Percentiles rank a stretch among this genome's conserved stretches.
phyloP scores from a whole-genome alignment of 2,888 invertebrate genomes.

The Drosophila pseudotakahashii region DNA sequence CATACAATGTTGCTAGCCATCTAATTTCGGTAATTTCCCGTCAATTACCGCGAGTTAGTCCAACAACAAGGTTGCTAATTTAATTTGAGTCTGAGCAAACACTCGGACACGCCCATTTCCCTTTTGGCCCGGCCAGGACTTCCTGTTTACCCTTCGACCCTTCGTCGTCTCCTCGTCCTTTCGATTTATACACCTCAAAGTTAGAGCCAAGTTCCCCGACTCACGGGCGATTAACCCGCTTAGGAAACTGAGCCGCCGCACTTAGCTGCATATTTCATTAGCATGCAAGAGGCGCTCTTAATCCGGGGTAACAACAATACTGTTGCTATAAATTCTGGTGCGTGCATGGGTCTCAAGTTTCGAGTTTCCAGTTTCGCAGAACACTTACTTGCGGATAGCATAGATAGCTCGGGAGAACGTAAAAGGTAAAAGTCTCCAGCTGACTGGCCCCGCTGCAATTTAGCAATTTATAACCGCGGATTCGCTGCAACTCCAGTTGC shows the following conservation, averaged over 20 bases:
- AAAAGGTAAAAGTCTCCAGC: conserved; percentile 24
- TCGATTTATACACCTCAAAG: conserved; percentile 39
- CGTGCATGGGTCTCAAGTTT: conserved; percentile 49
- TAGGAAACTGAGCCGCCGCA: conserved; percentile 46
- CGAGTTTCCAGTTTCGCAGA: neutral
- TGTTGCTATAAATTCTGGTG: conserved; percentile 44
- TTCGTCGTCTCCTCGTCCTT: neutral
- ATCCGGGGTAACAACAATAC: conserved; percentile 45
- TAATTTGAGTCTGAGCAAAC: conserved; percentile 20
- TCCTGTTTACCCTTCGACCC: neutral
- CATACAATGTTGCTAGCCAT: neutral
- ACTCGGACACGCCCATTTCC: conserved; percentile 19
- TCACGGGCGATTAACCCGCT: conserved; percentile 44
- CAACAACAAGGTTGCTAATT: conserved; percentile 17
- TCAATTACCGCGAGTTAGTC: conserved; percentile 9
- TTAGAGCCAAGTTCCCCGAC: conserved; percentile 15
- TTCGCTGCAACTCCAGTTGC: conserved; percentile 37
- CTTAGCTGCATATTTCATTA: conserved; percentile 73
- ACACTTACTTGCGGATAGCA: conserved; percentile 61
- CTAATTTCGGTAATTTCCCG: conserved; percentile 27
- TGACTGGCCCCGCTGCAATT: conserved; percentile 28
- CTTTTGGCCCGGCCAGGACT: neutral
- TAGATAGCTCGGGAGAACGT: conserved; percentile 40
- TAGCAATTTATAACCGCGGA: conserved; percentile 52
- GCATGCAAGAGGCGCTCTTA: conserved; percentile 60